Evolutionary conservation across 2,113 vertebrate genomes (phyloP).

Genomic region (Pseudopipra pipra): DNA sequence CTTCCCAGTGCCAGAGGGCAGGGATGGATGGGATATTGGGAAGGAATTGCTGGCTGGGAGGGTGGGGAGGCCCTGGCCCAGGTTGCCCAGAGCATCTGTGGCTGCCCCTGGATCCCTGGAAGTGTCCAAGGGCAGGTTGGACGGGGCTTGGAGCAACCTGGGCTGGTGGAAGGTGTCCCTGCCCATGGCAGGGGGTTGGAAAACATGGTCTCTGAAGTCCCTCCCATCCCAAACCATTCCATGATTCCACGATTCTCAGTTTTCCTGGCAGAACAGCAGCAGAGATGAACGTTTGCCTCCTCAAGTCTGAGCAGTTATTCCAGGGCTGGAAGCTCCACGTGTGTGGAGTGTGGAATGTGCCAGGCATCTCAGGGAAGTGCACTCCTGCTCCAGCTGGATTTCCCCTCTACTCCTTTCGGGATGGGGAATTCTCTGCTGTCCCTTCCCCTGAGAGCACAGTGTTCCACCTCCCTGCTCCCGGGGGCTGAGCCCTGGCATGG

Average conservation of each 20-base stretch:
- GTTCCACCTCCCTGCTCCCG: background rate
- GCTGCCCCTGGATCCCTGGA: background rate
- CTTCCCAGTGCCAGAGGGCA: background rate
- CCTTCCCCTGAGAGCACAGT: background rate
- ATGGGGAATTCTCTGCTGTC: background rate
- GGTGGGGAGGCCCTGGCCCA: background rate
- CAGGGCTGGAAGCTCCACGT: background rate
- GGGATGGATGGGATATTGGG: background rate
- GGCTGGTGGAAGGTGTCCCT: background rate
- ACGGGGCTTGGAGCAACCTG: background rate
- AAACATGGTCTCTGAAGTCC: fast-evolving
- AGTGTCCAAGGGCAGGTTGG: background rate
- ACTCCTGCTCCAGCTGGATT: background rate
- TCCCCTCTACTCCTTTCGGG: background rate
- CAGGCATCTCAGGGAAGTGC: background rate
- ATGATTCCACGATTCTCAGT: fast-evolving
- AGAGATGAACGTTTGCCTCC: background rate
- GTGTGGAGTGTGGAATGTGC: background rate
- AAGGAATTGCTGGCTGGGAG: background rate
- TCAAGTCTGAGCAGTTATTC: background rate
- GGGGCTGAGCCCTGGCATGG: background rate
- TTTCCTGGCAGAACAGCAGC: background rate
- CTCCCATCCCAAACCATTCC: background rate
- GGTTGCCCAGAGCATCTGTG: background rate
- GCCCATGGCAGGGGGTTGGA: background rate